Base-by-base conservation (phyloP, 2,797 vertebrate species). In the Sebastes goodei region DNA sequence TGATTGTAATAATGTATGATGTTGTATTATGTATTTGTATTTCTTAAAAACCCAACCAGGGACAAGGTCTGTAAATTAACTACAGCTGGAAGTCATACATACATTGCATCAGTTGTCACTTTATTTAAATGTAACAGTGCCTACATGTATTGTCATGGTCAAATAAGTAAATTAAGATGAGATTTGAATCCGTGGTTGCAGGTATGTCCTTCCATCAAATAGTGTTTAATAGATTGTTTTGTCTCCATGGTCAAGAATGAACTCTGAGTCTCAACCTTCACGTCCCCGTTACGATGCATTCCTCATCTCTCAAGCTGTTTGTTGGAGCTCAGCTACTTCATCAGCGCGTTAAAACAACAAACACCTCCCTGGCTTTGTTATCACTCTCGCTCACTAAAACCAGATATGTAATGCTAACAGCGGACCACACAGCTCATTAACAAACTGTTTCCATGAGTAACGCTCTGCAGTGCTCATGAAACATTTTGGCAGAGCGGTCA, bases 401-500 rank as follows among this genome's bases (percentile, higher is more conserved):
- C 55, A 67, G n/a, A n/a, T 4, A 14, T 49, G 38, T 60, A 55
- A 70, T 17, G 32, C 17, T 5, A 25, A 14, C 60, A 63, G 30
- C n/a, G 14, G 23, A 46, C 4, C 35, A 38, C 35, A 38, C 65
- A 29, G 57, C 42, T 46, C 42, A 46, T 46, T 46, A 46, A 46
- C 42, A 46, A 46, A n/a, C 46, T 8, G 46, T 52, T 52, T 76
- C 30, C 30, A n/a, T 65, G 53, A 78, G 61, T 71, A 59, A 71
- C 30, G 10, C 67, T 71, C 46, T 23, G 57, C 42, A 42, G 46
- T 12, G 32, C 35, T 65, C 2, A 65, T n/a, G 68, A 78, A 30
- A 57, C 29, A 57, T 65, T 60, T 66, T 33, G 59, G 20, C 49
- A 23, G 1, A 2, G 11, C 73, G 59, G 65, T 30, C 53, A 3